Conservation (phyloP, 2,797 vertebrate species). For the Ceryle rudis region DNA sequence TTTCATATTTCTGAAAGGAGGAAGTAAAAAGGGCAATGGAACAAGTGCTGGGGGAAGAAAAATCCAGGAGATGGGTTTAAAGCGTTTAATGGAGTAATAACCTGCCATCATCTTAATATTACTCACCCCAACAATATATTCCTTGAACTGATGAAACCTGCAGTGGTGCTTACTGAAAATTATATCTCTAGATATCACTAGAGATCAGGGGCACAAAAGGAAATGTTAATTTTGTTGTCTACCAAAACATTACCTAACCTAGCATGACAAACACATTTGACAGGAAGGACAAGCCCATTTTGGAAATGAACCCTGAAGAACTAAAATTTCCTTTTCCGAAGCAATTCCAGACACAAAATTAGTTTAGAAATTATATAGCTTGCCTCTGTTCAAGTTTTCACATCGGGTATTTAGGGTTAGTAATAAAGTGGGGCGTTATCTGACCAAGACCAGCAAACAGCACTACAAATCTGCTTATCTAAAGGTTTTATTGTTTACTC, state of each 20-base stretch:
- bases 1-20: conserved; percentile 10
- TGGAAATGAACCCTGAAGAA: neutral
- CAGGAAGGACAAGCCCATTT: neutral
- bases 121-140: neutral
- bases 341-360: neutral
- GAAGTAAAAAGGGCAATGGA: neutral
- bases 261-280: neutral
- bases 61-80: neutral
- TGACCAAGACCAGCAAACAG: neutral
- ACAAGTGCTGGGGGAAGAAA: neutral
- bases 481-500: neutral
- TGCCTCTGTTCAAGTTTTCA: neutral
- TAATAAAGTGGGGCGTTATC: neutral
- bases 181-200: neutral
- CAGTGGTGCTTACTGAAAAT: neutral
- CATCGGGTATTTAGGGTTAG: neutral
- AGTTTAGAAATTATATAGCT: neutral
- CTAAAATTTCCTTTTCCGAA: neutral
- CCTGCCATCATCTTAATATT: neutral
- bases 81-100: neutral
- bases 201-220: neutral
- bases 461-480: neutral
- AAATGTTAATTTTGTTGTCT: neutral
- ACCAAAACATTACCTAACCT: neutral
- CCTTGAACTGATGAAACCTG: neutral